Conservation (phyloP, 1,140 invertebrate species). For the Hypsibius dujardini region DNA sequence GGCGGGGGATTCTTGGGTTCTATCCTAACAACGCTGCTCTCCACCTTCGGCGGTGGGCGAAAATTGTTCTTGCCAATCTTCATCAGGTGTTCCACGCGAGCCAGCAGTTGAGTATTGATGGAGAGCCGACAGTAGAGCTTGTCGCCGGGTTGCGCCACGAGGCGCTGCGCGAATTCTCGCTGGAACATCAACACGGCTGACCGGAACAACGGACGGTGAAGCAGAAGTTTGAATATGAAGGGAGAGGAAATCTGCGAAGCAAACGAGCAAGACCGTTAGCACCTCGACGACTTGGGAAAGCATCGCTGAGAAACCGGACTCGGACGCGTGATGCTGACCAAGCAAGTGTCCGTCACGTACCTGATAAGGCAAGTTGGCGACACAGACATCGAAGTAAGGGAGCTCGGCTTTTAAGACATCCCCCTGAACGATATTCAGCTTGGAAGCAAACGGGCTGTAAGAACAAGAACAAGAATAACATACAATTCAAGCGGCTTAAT, state of each 20-base stretch:
- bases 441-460: conserved; percentile 49
- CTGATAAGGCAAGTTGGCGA: conserved; percentile 95
- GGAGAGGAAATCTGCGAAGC: conserved; percentile 75
- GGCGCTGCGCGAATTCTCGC: conserved; percentile 86
- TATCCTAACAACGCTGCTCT: conserved; percentile 92
- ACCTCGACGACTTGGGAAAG: no score
- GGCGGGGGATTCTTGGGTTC: conserved; percentile 91
- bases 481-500: no score
- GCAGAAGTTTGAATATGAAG: conserved; percentile 81
- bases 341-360: conserved; percentile 23
- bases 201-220: conserved; percentile 64
- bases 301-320: no score
- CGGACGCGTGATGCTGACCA: no score
- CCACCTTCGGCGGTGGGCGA: conserved; percentile 89
- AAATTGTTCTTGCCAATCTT: conserved; percentile 97
- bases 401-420: conserved; percentile 84
- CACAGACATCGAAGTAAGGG: conserved; percentile 97
- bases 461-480: conserved; percentile 30
- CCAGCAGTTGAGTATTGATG: conserved; percentile 84
- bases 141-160: conserved; percentile 90
- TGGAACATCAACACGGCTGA: conserved; percentile 98
- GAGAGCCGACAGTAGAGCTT: conserved; percentile 90
- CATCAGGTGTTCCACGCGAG: conserved; percentile 88
- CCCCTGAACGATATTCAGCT: conserved; percentile 78
- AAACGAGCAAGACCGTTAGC: not conserved